phyloP scores from a whole-genome alignment of 2,888 invertebrate genomes.

The Anticlea derivata region DNA sequence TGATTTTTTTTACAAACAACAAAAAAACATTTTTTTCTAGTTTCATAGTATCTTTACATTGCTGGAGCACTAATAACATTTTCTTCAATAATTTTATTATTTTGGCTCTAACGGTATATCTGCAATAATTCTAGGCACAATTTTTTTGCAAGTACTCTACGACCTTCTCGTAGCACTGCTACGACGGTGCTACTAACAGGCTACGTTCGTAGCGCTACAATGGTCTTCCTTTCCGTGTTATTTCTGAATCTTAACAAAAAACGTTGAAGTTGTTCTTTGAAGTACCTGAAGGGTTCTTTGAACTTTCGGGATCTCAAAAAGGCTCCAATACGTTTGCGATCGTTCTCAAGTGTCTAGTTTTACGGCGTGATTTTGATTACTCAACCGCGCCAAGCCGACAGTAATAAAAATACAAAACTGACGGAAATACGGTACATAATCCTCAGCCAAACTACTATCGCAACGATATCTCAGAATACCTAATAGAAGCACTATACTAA shows the following conservation, averaged over 20 bases:
- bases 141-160: background rate
- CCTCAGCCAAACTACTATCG: slow-evolving; percentile 6
- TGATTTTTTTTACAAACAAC: no score
- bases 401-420: slow-evolving; percentile 8
- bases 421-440: slow-evolving; percentile 7
- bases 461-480: slow-evolving; percentile 16
- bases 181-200: slow-evolving; percentile 9
- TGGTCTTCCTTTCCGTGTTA: no score
- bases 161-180: slow-evolving; percentile 9
- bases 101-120: no score
- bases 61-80: no score
- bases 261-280: no score
- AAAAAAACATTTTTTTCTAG: no score
- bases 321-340: background rate
- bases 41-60: no score
- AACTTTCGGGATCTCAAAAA: background rate
- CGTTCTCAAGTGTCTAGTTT: slow-evolving; percentile 1
- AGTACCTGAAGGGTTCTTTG: no score
- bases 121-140: no score
- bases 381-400: background rate
- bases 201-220: slow-evolving; percentile 9
- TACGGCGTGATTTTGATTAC: slow-evolving; percentile 8
- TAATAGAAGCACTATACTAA: slow-evolving; percentile 33
- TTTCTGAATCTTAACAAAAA: no score
- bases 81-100: no score